phyloP scores from a whole-genome alignment of 2,888 invertebrate genomes.

The Drosophila melanosoma region DNA sequence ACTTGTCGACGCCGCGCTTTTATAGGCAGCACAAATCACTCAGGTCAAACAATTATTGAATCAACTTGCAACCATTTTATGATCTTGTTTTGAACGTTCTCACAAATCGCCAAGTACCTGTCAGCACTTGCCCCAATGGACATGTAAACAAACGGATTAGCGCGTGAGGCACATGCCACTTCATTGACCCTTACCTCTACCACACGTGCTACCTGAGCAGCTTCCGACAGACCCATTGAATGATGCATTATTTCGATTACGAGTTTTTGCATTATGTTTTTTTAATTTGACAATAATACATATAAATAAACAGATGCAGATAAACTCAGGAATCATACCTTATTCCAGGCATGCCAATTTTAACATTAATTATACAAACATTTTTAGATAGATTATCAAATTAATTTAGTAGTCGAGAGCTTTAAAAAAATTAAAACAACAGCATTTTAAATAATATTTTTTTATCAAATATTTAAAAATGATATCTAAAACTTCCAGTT shows the following conservation, averaged over 20 bases:
- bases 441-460: too few species aligned
- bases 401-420: too few species aligned
- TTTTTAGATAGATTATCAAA: neutral
- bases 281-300: neutral
- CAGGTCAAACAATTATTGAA: conserved; percentile 52
- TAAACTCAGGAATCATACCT: neutral
- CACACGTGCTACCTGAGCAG: conserved; percentile 2
- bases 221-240: conserved; percentile 23
- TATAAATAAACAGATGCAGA: neutral
- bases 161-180: neutral
- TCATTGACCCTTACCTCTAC: neutral
- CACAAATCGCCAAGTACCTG: conserved; percentile 21
- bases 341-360: neutral
- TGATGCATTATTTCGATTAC: neutral
- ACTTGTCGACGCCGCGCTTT: conserved; percentile 19
- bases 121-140: neutral
- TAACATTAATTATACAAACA: neutral
- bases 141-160: conserved; percentile 67
- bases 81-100: conserved; percentile 46
- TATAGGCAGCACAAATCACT: conserved; percentile 19
- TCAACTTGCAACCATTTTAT: conserved; percentile 50
- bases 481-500: too few species aligned
- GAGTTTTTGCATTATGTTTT: neutral
- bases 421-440: too few species aligned
- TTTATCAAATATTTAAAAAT: too few species aligned